A percentile compares a stretch with the other conserved stretches of the same genome.
Conservation (phyloP, 1,140 invertebrate species). For the Meteorus sp. region DNA sequence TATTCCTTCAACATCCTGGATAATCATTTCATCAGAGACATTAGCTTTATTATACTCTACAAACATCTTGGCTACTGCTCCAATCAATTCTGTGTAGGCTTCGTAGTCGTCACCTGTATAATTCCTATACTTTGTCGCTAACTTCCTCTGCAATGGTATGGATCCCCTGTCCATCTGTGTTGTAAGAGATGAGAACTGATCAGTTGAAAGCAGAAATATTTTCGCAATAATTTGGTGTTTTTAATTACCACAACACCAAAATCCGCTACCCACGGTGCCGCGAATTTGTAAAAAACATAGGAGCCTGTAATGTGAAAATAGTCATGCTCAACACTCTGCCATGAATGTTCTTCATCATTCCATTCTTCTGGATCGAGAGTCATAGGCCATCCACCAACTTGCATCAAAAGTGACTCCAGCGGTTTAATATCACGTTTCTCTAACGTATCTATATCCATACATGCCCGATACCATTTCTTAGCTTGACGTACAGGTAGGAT, state of each 20-base stretch:
- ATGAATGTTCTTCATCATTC: slow-evolving; percentile 26
- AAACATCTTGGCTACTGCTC: not conserved
- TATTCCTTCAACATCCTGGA: slow-evolving; percentile 6
- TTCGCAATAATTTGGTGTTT: no score
- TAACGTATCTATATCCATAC: slow-evolving; percentile 31
- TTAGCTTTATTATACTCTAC: not conserved
- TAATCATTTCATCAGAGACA: slow-evolving; percentile 1
- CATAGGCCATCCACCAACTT: slow-evolving; percentile 41
- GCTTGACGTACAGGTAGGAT: slow-evolving; percentile 27
- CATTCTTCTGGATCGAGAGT: slow-evolving; percentile 35
- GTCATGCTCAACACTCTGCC: slow-evolving; percentile 39
- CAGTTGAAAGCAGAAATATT: no score
- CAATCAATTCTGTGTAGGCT: not conserved
- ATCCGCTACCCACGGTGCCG: not conserved
- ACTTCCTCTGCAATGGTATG: no score
- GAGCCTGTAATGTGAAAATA: slow-evolving; percentile 28
- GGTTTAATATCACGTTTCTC: slow-evolving; percentile 27
- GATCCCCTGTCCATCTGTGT: no score
- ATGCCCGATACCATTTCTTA: slow-evolving; percentile 32
- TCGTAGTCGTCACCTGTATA: slow-evolving; percentile 17
- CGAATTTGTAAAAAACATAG: slow-evolving; percentile 19
- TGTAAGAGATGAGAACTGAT: no score
- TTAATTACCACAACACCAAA: no score
- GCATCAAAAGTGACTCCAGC: slow-evolving; percentile 27
- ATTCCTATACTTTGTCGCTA: slow-evolving; percentile 8